These are phyloP conservation scores for Drosophila phalerata DNA, from an alignment of 2,888 invertebrate species.

Conservation along the genomic window DNA sequence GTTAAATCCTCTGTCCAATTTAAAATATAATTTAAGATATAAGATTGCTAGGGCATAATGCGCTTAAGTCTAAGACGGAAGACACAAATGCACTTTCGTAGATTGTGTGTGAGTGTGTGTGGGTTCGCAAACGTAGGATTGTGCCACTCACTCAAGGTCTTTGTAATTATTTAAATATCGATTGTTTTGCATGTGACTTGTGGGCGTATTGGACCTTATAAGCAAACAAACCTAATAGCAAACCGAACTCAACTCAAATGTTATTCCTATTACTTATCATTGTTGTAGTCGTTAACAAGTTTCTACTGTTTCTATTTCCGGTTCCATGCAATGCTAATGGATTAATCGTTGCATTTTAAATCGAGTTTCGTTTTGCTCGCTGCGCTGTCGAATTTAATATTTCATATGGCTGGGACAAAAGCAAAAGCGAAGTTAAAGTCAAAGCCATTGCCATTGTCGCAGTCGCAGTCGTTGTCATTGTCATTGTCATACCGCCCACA, in stretches of 20 bases:
- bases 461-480: neutral
- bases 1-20: neutral
- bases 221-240: conserved; percentile 3
- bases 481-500: conserved; percentile 2
- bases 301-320: neutral
- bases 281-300: conserved; percentile 5
- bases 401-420: conserved; percentile 43
- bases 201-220: conserved; percentile 11
- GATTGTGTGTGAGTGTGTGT: conserved; percentile 27
- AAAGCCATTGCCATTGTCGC: conserved; percentile 15
- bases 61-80: conserved; percentile 23
- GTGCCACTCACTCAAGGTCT: conserved; percentile 56
- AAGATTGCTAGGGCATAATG: conserved; percentile 5
- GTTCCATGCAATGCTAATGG: conserved; percentile 55
- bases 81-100: conserved; percentile 49
- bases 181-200: conserved; percentile 56
- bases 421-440: neutral
- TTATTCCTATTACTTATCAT: conserved; percentile 20
- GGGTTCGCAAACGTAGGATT: conserved; percentile 19
- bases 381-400: conserved; percentile 57
- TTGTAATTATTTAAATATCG: conserved; percentile 73
- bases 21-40: conserved; percentile 4
- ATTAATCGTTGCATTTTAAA: conserved; percentile 68
- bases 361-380: conserved; percentile 14
- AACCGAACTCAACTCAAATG: neutral